phyloP scores from a whole-genome alignment of 2,797 vertebrate genomes.

The Erpetoichthys calabaricus region DNA sequence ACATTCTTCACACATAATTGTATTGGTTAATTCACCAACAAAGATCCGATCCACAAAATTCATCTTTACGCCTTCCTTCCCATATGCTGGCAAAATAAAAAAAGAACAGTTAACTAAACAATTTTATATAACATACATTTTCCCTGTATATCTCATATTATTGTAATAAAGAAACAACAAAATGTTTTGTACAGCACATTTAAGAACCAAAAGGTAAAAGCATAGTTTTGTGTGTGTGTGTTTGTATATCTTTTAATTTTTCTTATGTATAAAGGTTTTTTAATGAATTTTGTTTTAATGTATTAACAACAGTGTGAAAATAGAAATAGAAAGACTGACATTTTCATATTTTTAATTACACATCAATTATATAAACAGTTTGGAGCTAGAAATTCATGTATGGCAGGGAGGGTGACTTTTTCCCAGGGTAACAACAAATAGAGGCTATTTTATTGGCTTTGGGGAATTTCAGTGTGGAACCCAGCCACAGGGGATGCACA shows the following conservation, averaged over 20 bases:
- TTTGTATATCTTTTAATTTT: neutral
- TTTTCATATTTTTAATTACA: too few relatives aligned
- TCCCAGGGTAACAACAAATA: too few relatives aligned
- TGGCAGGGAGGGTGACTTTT: too few relatives aligned
- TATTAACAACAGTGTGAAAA: too few relatives aligned
- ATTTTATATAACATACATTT: neutral
- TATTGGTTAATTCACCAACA: slow-evolving; percentile 95
- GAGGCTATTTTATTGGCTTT: too few relatives aligned
- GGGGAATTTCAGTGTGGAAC: too few relatives aligned
- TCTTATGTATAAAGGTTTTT: too few relatives aligned
- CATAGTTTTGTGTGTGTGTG: neutral
- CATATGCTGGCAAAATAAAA: slow-evolving; percentile 66
- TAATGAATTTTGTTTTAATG: too few relatives aligned
- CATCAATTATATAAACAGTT: too few relatives aligned
- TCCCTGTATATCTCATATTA: slow-evolving; percentile 6
- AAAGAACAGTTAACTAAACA: slow-evolving; percentile 19
- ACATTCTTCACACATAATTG: slow-evolving; percentile 97
- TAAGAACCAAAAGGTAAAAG: neutral
- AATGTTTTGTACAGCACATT: slow-evolving; percentile 21
- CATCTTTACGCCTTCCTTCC: slow-evolving; percentile 94
- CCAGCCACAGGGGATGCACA: too few relatives aligned
- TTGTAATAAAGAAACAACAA: slow-evolving; percentile 31
- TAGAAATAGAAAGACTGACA: too few relatives aligned
- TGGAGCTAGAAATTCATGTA: too few relatives aligned
- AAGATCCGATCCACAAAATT: slow-evolving; percentile 96